Base-by-base conservation (phyloP, 2,888 invertebrate genomes). In the Drosophila silvestris region DNA sequence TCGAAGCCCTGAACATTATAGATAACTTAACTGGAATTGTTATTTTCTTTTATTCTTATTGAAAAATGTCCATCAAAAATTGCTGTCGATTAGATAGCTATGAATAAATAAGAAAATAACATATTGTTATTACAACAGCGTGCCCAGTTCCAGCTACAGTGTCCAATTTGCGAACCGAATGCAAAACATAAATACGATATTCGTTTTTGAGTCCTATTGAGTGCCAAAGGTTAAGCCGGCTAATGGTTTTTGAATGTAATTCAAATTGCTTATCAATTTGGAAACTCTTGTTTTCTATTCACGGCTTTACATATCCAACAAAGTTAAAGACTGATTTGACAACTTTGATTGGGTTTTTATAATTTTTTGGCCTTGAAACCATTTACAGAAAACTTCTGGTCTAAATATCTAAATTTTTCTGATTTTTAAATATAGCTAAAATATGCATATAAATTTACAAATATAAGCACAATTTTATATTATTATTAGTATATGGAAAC, bases 21-120 rank as follows among this genome's bases (percentile, higher is more conserved):
- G 3, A 19, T 33, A 47, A 19, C 5, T 67, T 47, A 37, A 2
- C 16, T 30, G 10, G 50, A 37, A 68, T 33, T 68, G 16, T 32
- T 47, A 22, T 53, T 32, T 33, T 22, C 10, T 4, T 50, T n/a
- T 4, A 19, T 14, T 22, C 14, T 39, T 56, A 22, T 2, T 0
- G 37, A 54, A 54, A 30, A 28, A n/a, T 16, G 2, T 19, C 5
- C 12, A 12, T n/a, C 5, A 5, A 5, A 41, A 28, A 33, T n/a
- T 1, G 12, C 9, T 16, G 12, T 35, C 14, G 66, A 63, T 66
- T 14, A 64, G 66, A 66, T 64, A 33, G 3, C 30, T 30, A 22
- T 22, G 12, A 22, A 22, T 12, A 22, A 5, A 6, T 44, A 3
- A 5, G 22, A 22, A 22, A 44, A 22, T 12, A 12, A 1, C 5